Evolutionary conservation across 2,797 vertebrate species (phyloP), one percentile per base, ranked within the genome.

Genomic region (Anguilla marmorata): DNA sequence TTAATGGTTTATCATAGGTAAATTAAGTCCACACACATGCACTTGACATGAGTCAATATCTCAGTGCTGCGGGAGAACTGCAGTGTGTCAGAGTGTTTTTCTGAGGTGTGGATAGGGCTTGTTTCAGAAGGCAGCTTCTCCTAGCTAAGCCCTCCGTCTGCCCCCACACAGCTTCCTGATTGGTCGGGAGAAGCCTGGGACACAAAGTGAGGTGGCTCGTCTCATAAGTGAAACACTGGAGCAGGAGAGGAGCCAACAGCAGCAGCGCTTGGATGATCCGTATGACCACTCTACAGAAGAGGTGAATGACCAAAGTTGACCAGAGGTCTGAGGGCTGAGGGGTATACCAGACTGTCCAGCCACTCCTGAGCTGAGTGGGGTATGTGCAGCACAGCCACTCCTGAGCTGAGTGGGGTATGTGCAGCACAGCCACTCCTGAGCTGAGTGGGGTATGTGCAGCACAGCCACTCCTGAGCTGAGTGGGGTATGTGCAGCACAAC

Each of bases 181-280:
- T 95, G 98, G 98, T 86, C 97, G 98, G 88, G 98, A 98, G 92
- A 98, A 97, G 93, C 97, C 98, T 0, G 98, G 98, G 56, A 95
- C 96, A 14, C 97, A 97, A 91, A 98, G 98, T 80, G 97, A 98
- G 93, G 97, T 98, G 80, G 97, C 98, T 0, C 97, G 97, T 16
- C 97, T 98, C 85, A 98, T 98, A 89, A 98, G 97, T 5, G 98
- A 98, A 94, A 98, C 98, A 3, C 94, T 98, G 24, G 98, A 98
- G 92, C 98, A 98, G 90, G 98, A 98, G 92, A 96, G 96, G 90
- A 97, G 96, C 89, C 96, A 96, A 88, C 94, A 94, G 85, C 93
- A 96, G 83, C 93, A 95, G 19, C 93, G 96, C 27, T 95, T 96
- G 27, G 97, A 98, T n/a, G 97, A 98, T 89, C 95, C 94, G 0